phyloP scores from a whole-genome alignment of 2,113 vertebrate genomes.

The Peromyscus leucopus region DNA sequence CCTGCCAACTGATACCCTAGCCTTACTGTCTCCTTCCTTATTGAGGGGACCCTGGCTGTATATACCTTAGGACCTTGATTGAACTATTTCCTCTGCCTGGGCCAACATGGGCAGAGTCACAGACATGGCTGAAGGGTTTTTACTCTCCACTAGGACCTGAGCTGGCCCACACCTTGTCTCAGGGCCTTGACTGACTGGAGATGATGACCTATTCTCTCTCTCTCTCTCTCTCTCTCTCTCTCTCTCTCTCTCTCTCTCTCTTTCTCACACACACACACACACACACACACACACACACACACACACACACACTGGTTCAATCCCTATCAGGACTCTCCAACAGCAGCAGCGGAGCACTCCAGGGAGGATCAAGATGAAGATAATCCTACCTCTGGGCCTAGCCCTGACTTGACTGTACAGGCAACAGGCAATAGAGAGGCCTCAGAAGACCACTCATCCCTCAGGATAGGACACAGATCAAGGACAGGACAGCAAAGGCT shows the following conservation, averaged over 20 bases:
- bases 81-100: not conserved
- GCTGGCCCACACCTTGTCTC: not conserved
- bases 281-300: not conserved
- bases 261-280: not conserved
- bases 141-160: not conserved
- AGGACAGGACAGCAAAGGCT: not conserved
- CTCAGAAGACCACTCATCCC: not conserved
- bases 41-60: fast-evolving
- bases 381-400: not conserved
- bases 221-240: no score
- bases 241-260: no score
- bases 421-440: fast-evolving
- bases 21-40: not conserved
- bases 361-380: not conserved
- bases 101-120: no score
- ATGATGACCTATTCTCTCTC: fast-evolving
- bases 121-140: no score
- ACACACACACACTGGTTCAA: not conserved
- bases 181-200: no score
- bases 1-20: fast-evolving
- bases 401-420: not conserved
- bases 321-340: not conserved
- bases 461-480: not conserved
- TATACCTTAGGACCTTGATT: not conserved
- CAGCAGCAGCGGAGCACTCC: not conserved